phyloP scores from a whole-genome alignment of 2,113 vertebrate genomes.

The Chitala chitala region DNA sequence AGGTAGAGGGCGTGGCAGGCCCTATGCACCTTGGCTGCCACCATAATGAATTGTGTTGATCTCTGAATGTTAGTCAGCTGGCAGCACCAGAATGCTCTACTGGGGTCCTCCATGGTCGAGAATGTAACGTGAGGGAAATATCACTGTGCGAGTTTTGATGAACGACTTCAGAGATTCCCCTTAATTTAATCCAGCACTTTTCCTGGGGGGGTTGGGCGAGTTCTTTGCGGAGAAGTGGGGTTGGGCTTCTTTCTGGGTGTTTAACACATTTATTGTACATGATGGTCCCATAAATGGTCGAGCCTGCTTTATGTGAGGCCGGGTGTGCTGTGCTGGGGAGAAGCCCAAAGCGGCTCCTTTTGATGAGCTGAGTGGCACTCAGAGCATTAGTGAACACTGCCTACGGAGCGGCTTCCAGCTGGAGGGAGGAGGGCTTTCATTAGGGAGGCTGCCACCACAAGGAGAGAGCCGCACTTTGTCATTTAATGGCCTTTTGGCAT shows the following conservation, averaged over 20 bases:
- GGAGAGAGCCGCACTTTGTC: no score
- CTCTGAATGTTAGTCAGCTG: not conserved
- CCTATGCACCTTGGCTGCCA: not conserved
- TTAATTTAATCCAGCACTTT: not conserved
- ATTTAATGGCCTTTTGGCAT: no score
- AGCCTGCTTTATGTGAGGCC: no score
- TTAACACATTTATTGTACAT: slow-evolving; percentile 34
- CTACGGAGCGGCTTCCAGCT: no score
- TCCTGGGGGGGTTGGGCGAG: slow-evolving; percentile 16
- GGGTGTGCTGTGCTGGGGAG: no score
- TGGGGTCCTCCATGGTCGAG: not conserved
- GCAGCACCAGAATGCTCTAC: no score
- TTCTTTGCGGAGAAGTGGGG: not conserved
- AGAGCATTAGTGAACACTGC: no score
- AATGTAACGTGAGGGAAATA: not conserved
- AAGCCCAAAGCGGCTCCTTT: no score
- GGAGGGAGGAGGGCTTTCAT: no score
- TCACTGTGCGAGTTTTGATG: not conserved
- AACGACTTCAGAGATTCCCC: slow-evolving; percentile 3
- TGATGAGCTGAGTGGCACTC: no score
- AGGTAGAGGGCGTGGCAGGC: no score
- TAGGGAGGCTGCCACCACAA: no score
- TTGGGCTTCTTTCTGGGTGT: not conserved
- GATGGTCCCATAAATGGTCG: slow-evolving; percentile 37
- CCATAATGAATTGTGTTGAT: not conserved